Evolutionary conservation across 2,888 invertebrate genomes (phyloP), one percentile per base, ranked within the genome.

Genomic region (Acholoe squamosa): DNA sequence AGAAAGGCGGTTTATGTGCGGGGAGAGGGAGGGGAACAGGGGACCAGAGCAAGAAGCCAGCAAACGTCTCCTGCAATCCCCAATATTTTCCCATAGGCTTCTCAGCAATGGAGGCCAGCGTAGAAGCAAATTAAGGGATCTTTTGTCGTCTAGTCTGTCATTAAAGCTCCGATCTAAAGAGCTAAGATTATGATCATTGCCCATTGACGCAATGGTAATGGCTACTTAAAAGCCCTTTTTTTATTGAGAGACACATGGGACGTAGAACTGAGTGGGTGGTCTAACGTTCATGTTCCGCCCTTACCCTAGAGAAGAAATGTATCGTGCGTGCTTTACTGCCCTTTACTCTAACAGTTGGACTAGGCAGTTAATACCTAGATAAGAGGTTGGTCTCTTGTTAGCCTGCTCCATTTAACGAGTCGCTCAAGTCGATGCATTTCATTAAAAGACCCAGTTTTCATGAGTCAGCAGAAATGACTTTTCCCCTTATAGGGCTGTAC

Each of bases 121-220:
- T 43, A 43, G 80, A 16, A n/a, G n/a, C 5, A 80, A 80, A 80
- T 80, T 80, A 80, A 33, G 25, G 80, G 34, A 43, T 33, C 80
- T 3, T 34, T 43, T 33, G 80, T 43, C 43, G 80, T 7, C 22
- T 34, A 43, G 80, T 80, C 34, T 80, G 80, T 80, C 22, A 80
- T 80, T 43, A 80, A 80, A 43, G 19, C 34, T 22, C 80, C 22
- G 34, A 19, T 31, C 80, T 34, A 80, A 80, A n/a, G 22, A 3
- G 43, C 3, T 33, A 16, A 22, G 80, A 80, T 80, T 80, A 80
- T 80, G 34, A 80, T 43, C 43, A 34, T 33, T 34, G 12, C 16
- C 0, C 80, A 80, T 80, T 25, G 43, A 80, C 80, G 28, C 71
- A 71, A 28, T 22, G 16, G 28, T 71, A 71, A 71, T 71, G 71